These are phyloP conservation scores for Trachelus tabidus DNA, from an alignment of 2,888 invertebrate species.

Conservation along the genomic window DNA sequence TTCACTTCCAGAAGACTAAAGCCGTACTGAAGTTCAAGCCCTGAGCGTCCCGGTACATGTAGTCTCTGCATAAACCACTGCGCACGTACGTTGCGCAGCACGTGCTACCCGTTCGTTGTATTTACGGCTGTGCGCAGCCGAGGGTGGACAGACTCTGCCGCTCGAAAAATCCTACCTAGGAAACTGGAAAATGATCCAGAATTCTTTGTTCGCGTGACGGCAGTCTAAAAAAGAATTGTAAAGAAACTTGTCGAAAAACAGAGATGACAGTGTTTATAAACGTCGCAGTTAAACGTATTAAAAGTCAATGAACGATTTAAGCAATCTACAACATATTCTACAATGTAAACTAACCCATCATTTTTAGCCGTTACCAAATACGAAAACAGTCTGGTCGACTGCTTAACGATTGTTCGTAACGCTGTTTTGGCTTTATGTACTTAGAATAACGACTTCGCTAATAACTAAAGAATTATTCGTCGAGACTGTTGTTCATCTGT, in stretches of 20 bases:
- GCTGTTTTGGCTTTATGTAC: background rate
- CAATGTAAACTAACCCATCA: background rate
- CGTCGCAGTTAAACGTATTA: background rate
- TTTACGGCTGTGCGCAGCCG: background rate
- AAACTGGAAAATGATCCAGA: background rate
- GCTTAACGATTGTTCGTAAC: background rate
- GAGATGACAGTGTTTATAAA: background rate
- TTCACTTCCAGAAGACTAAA: conserved; percentile 44
- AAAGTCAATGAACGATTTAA: background rate
- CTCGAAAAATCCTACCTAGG: background rate
- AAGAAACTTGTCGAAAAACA: background rate
- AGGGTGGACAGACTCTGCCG: background rate
- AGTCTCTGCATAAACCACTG: conserved; percentile 14
- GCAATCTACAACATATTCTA: background rate
- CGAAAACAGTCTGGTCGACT: background rate
- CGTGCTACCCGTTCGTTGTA: conserved; percentile 37
- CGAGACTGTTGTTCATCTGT: background rate
- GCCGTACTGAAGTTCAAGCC: conserved; percentile 45
- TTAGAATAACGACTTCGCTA: background rate
- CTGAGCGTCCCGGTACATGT: conserved; percentile 11
- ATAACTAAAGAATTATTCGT: background rate
- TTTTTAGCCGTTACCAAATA: background rate
- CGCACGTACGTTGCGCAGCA: conserved; percentile 52
- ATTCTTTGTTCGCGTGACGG: background rate
- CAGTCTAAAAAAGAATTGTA: background rate